These are phyloP conservation scores for Hydroisotoma schaefferi DNA, from an alignment of 2,888 invertebrate species.

Conservation along the genomic window DNA sequence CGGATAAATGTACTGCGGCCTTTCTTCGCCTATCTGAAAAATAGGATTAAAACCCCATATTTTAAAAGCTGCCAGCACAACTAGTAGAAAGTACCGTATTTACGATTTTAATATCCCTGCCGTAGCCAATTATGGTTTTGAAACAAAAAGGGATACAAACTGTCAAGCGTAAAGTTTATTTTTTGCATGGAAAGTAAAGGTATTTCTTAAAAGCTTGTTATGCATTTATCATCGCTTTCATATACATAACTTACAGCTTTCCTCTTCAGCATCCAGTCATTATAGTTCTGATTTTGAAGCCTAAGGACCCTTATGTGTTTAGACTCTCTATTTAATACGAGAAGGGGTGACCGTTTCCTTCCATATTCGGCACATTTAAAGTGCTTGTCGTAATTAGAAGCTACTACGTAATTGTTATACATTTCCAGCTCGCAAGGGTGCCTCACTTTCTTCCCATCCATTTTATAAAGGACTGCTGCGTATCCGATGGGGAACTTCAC, in stretches of 20 bases:
- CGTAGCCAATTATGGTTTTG: no score
- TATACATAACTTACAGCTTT: constrained; percentile 34
- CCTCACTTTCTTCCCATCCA: constrained; percentile 45
- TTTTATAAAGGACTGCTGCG: constrained; percentile 43
- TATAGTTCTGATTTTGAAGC: constrained; percentile 35
- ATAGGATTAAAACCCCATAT: neutral
- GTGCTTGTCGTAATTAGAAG: constrained; percentile 44
- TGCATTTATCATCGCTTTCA: no score
- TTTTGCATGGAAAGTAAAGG: no score
- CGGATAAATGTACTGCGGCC: constrained; percentile 37
- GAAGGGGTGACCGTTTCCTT: constrained; percentile 38
- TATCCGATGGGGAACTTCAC: constrained; percentile 46
- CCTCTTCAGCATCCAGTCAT: constrained; percentile 26
- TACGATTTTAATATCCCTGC: no score
- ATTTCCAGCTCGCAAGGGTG: constrained; percentile 47
- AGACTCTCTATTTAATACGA: constrained; percentile 43
- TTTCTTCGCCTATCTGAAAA: constrained; percentile 34
- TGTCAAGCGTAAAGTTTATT: no score
- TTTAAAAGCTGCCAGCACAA: neutral
- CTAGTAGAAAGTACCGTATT: neutral
- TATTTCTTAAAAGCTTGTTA: no score
- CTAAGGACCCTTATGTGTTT: constrained; percentile 44
- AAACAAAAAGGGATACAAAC: no score
- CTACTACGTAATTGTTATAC: constrained; percentile 48
- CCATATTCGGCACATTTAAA: constrained; percentile 45